Evolutionary conservation across 2,888 invertebrate species (phyloP), one percentile per base, ranked within the genome.

Genomic region (Clostera curtula): DNA sequence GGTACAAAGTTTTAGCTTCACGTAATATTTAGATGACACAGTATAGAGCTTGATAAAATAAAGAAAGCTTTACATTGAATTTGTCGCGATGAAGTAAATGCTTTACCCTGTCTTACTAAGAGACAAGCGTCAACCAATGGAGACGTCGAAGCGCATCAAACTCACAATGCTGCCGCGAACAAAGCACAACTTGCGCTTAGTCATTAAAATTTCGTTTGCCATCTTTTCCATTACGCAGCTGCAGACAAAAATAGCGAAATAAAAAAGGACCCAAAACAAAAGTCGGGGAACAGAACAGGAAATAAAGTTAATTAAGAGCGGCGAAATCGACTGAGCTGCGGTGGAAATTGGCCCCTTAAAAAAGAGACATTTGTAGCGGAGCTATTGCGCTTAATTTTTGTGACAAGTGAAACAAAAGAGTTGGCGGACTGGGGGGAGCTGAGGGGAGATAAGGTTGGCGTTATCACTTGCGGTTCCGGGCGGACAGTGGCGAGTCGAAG

Each of bases 281-380:
- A 79, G 76, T 74, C 70, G 68, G 65, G 67, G 69, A 68, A 70
- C 73, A 79, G 82, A 77, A 80, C 77, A 77, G 80, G 82, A 82
- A 83, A 80, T 82, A 80, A 82, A 83, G 82, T 83, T 83, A 83
- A 83, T 83, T 83, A 83, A 82, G 77, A 80, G 82, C 79, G 69
- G 75, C 73, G 75, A 80, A 83, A 83, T 82, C 82, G 82, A 80
- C 82, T 80, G 80, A 77, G 80, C 71, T 77, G 80, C 79, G 79
- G 82, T 80, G 77, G 73, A 82, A 82, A 82, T 82, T 82, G 79
- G 77, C 69, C 75, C 72, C 69, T 79, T 82, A 77, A 82, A 82
- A 80, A 77, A 73, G 77, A 79, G 76, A 79, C 79, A 80, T 82
- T 82, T 82, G 82, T 82, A 77, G 79, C 76, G 56, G 58, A 72